Conservation (phyloP, 2,888 invertebrate genomes). For the Fragum sueziense region DNA sequence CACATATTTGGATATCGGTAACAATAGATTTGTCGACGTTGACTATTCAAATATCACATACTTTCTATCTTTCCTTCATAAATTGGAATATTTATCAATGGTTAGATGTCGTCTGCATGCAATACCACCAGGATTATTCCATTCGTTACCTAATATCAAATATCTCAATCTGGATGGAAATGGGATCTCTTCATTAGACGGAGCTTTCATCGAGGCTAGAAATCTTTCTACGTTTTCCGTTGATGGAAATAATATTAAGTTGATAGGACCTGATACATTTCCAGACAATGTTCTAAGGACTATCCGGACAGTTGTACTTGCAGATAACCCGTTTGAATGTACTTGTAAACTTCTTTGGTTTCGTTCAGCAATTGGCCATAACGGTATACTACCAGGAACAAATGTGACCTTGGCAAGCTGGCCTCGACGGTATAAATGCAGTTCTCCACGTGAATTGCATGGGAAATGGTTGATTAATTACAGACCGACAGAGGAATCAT, state of each 20-base stretch:
- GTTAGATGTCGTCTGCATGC: not conserved
- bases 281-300: not conserved
- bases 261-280: slow-evolving; percentile 9
- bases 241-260: slow-evolving; percentile 9
- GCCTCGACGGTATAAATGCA: slow-evolving; percentile 30
- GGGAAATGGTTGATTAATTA: slow-evolving; percentile 12
- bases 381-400: not conserved
- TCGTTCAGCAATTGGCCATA: slow-evolving; percentile 31
- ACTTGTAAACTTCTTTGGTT: slow-evolving; percentile 49
- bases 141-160: slow-evolving; percentile 8
- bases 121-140: slow-evolving; percentile 9
- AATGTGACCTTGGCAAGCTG: slow-evolving; percentile 18
- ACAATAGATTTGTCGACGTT: slow-evolving; percentile 6
- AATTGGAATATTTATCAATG: slow-evolving; percentile 23
- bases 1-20: slow-evolving; percentile 1
- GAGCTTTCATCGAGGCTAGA: not conserved
- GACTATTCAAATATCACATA: not conserved
- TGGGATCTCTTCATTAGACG: not conserved
- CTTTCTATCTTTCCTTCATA: slow-evolving; percentile 18
- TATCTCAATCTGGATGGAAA: slow-evolving; percentile 30
- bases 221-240: not conserved
- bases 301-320: slow-evolving; percentile 12
- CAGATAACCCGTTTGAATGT: slow-evolving; percentile 50
- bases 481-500: slow-evolving; percentile 25
- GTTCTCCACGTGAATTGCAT: not conserved